Evolutionary conservation across 2,888 invertebrate genomes (phyloP).

Genomic region (Steinernema hermaphroditum): DNA sequence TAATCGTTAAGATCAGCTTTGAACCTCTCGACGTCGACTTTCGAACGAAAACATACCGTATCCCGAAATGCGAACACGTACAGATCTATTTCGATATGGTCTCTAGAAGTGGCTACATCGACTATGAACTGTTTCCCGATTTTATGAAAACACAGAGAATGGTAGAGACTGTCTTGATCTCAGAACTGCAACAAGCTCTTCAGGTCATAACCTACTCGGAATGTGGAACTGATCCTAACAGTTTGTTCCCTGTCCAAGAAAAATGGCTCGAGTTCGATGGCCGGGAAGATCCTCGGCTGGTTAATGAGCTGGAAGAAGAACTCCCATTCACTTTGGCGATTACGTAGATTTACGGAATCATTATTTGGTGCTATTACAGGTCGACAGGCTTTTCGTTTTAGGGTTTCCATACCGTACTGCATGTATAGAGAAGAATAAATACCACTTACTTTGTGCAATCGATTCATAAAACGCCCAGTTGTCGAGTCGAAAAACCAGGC

Average conservation of each 20-base stretch:
- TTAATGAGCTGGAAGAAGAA: not conserved
- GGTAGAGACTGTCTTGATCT: not conserved
- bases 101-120: not conserved
- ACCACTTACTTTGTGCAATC: too few relatives aligned
- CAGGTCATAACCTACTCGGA: not conserved
- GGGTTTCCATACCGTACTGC: too few relatives aligned
- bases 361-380: too few relatives aligned
- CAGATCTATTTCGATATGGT: not conserved
- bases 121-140: not conserved
- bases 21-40: not conserved
- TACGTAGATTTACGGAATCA: too few relatives aligned
- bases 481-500: too few relatives aligned
- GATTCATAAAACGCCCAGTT: too few relatives aligned
- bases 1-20: not conserved
- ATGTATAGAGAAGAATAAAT: too few relatives aligned
- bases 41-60: not conserved
- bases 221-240: too few relatives aligned
- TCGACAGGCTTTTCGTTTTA: too few relatives aligned
- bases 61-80: not conserved
- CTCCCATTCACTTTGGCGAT: not conserved
- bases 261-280: conserved; percentile 8
- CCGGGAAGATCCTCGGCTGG: not conserved
- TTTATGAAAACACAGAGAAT: not conserved
- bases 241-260: not conserved
- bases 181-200: too few relatives aligned